A percentile compares a stretch with the other conserved stretches of the same genome.
phyloP scores from a whole-genome alignment of 2,888 invertebrate genomes.

The Volucella inflata region DNA sequence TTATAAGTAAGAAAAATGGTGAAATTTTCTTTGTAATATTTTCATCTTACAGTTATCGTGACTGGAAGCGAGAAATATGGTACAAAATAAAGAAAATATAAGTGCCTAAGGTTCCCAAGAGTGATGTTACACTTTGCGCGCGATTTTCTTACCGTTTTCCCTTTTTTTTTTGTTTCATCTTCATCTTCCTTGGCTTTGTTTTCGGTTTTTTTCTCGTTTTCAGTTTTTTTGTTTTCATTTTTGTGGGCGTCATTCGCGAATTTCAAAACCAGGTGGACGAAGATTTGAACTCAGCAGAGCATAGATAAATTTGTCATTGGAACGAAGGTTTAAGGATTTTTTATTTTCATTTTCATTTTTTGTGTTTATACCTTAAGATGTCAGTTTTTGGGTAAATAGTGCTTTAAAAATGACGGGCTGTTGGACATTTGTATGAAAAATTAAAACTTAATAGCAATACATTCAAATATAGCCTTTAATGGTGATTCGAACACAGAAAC shows the following conservation, averaged over 20 bases:
- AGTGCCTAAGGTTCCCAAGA: constrained; percentile 33
- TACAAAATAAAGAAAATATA: constrained; percentile 58
- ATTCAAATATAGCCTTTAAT: no score
- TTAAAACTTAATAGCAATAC: no score
- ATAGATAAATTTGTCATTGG: constrained; percentile 49
- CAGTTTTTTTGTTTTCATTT: not conserved
- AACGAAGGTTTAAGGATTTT: not conserved
- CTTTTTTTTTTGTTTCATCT: constrained; percentile 11
- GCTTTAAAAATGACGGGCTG: not conserved
- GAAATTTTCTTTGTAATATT: constrained; percentile 69
- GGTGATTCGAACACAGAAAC: no score
- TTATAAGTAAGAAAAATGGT: constrained; percentile 72
- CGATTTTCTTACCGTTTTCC: constrained; percentile 22
- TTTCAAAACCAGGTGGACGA: constrained; percentile 1
- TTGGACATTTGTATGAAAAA: no score
- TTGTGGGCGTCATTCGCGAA: not conserved
- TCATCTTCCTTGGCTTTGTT: no score
- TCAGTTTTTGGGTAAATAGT: not conserved
- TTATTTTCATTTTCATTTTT: not conserved
- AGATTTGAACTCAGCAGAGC: constrained; percentile 30
- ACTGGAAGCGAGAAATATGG: constrained; percentile 68
- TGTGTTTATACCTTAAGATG: not conserved
- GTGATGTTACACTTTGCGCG: constrained; percentile 54
- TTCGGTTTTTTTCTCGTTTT: not conserved
- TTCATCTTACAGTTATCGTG: constrained; percentile 73